These are phyloP conservation scores for Podocnemis expansa DNA, from an alignment of 2,113 vertebrate species.

Conservation along the genomic window DNA sequence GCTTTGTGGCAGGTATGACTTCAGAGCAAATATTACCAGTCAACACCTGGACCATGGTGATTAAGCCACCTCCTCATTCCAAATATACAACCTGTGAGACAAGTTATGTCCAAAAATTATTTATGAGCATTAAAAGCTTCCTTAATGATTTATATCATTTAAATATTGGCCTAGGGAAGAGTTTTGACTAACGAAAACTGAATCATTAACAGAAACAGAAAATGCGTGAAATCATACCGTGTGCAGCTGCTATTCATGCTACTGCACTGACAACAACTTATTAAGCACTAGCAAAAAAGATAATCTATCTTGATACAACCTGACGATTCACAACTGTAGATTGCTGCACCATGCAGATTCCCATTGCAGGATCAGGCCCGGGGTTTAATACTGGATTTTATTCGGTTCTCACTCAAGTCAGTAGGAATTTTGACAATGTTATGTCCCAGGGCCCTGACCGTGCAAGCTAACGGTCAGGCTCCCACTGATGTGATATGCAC, in stretches of 20 bases:
- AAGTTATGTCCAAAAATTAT: conserved; percentile 59
- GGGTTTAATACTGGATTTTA: background rate
- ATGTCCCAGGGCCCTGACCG: rapidly evolving
- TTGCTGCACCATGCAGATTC: conserved; percentile 29
- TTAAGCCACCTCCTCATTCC: conserved; percentile 1
- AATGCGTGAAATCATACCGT: conserved; percentile 45
- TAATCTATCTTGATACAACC: background rate
- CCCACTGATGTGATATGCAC: background rate
- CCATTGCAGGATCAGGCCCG: conserved; percentile 18
- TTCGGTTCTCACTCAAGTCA: background rate
- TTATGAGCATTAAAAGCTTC: conserved; percentile 70
- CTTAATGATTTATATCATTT: conserved; percentile 43
- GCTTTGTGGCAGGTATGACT: background rate
- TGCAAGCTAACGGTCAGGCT: rapidly evolving
- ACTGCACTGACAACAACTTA: conserved; percentile 45
- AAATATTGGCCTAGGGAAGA: conserved; percentile 45
- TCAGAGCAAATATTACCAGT: conserved; percentile 13
- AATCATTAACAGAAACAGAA: conserved; percentile 23
- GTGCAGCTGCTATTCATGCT: conserved; percentile 27
- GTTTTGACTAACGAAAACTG: background rate
- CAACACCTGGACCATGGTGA: background rate
- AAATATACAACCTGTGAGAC: background rate
- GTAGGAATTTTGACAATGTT: rapidly evolving
- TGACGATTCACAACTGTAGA: background rate
- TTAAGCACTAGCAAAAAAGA: conserved; percentile 21